Percentiles rank a stretch among this genome's conserved stretches.
phyloP scores from a whole-genome alignment of 2,888 invertebrate genomes.

The Cryptocheilus praepositus region DNA sequence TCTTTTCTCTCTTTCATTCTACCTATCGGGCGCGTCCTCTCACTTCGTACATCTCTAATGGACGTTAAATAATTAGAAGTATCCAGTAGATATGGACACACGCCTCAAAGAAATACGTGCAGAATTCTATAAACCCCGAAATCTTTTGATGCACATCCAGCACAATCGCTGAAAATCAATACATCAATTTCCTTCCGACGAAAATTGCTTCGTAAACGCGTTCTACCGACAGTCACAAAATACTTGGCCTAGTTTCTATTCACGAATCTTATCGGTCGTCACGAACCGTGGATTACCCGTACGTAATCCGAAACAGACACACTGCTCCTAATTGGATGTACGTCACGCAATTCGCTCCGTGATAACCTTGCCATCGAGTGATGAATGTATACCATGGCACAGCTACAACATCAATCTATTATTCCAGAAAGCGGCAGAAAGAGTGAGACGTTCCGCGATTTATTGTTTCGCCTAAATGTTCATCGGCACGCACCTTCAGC shows the following conservation, averaged over 20 bases:
- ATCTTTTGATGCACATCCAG: too few relatives aligned
- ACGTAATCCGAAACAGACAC: constrained; percentile 12
- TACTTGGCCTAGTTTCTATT: constrained; percentile 6
- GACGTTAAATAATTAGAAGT: too few relatives aligned
- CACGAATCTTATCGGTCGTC: not conserved
- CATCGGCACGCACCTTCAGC: too few relatives aligned
- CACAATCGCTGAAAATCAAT: not conserved
- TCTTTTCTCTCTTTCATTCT: constrained; percentile 14
- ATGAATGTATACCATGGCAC: not conserved
- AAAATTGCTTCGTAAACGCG: too few relatives aligned
- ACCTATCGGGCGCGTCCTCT: constrained; percentile 16
- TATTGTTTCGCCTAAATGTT: too few relatives aligned
- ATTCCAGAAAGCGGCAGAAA: too few relatives aligned
- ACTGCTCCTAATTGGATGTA: constrained; percentile 11
- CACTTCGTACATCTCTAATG: too few relatives aligned
- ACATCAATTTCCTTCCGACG: constrained; percentile 14
- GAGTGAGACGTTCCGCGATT: too few relatives aligned
- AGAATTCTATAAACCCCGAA: too few relatives aligned
- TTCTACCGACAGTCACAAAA: too few relatives aligned
- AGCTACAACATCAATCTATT: not conserved
- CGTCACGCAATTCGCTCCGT: constrained; percentile 10
- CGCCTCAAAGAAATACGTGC: too few relatives aligned
- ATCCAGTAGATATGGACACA: too few relatives aligned
- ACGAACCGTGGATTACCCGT: not conserved
- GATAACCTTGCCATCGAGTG: not conserved